These are phyloP conservation scores for Halyomorpha halys DNA, from an alignment of 1,140 invertebrate species.

Conservation along the genomic window DNA sequence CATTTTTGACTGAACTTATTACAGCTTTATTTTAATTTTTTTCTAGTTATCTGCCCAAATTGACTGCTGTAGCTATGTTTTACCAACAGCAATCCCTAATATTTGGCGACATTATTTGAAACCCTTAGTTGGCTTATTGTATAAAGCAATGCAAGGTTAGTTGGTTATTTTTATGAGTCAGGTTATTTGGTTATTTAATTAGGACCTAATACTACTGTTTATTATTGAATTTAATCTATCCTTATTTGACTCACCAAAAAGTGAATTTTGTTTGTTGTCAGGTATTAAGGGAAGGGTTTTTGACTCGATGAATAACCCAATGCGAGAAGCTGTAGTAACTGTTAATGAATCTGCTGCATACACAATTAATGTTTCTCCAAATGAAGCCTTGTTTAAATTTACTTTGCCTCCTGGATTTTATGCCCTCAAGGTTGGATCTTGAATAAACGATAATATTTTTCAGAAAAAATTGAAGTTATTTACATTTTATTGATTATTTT, in stretches of 20 bases:
- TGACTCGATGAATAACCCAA: slow-evolving; percentile 48
- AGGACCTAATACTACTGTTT: background rate
- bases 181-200: no score
- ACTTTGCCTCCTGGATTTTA: slow-evolving; percentile 55
- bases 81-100: slow-evolving; percentile 15
- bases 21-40: no score
- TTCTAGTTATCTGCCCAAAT: slow-evolving; percentile 23
- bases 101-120: slow-evolving; percentile 24
- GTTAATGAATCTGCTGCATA: slow-evolving; percentile 46
- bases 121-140: slow-evolving; percentile 17
- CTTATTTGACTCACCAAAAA: no score
- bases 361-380: slow-evolving; percentile 48
- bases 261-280: slow-evolving; percentile 24
- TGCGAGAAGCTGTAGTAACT: slow-evolving; percentile 57
- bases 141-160: slow-evolving; percentile 19
- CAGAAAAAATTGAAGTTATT: background rate
- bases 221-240: background rate
- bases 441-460: background rate
- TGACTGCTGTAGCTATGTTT: slow-evolving; percentile 25
- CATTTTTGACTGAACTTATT: no score
- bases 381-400: slow-evolving; percentile 56
- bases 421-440: slow-evolving; percentile 37
- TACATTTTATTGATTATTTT: slow-evolving; percentile 4
- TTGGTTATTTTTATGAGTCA: background rate
- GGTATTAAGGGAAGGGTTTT: slow-evolving; percentile 63